phyloP scores from a whole-genome alignment of 2,797 vertebrate genomes.

The Lutjanus argentimaculatus region DNA sequence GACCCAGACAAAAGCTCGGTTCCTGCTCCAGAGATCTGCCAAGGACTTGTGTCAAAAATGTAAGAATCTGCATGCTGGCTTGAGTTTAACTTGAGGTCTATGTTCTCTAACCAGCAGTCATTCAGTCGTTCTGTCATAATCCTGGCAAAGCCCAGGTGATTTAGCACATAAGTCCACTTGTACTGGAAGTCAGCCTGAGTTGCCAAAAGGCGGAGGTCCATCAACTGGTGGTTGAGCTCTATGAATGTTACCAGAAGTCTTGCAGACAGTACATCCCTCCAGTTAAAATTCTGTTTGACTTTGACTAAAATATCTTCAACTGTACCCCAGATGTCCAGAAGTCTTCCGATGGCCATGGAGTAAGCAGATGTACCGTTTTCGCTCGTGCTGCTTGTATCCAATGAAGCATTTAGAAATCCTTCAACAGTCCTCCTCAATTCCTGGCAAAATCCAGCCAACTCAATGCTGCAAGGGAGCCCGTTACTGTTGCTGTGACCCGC shows the following conservation, averaged over 20 bases:
- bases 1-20: conserved; percentile 60
- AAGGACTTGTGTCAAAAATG: conserved; percentile 51
- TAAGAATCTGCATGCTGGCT: conserved; percentile 16
- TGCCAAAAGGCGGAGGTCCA: conserved; percentile 42
- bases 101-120: conserved; percentile 85
- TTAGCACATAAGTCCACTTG: conserved; percentile 63
- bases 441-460: conserved; percentile 76
- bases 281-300: conserved; percentile 79
- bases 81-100: conserved; percentile 70
- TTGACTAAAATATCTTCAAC: conserved; percentile 71
- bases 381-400: conserved; percentile 35
- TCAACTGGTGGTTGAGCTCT: conserved; percentile 79
- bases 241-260: conserved; percentile 83
- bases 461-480: conserved; percentile 73
- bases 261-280: conserved; percentile 85
- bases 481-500: conserved; percentile 38
- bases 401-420: conserved; percentile 58
- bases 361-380: conserved; percentile 54
- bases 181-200: conserved; percentile 62
- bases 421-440: conserved; percentile 53
- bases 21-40: conserved; percentile 61
- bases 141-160: conserved; percentile 78
- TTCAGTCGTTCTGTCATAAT: conserved; percentile 81
- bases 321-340: conserved; percentile 81
- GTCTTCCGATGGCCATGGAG: conserved; percentile 75